Conservation (phyloP, 2,113 vertebrate species). For the Ophthalmolycus amberensis region DNA sequence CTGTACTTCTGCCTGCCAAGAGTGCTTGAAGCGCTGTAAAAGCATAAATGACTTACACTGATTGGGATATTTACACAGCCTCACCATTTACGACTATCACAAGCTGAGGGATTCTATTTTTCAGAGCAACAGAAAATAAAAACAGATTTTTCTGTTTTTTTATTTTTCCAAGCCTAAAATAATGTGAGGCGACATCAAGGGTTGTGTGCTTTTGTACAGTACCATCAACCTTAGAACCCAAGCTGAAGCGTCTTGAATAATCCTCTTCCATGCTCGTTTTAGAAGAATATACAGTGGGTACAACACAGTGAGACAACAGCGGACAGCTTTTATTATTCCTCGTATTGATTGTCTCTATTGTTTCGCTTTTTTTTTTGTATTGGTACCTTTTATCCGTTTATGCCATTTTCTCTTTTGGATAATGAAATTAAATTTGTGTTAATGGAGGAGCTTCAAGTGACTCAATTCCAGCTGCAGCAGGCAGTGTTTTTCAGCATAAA, state of each 20-base stretch:
- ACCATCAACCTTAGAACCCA: neutral
- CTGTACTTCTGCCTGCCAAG: conserved; percentile 28
- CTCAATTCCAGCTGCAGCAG: neutral
- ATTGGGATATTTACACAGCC: conserved; percentile 33
- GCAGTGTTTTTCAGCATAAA: neutral
- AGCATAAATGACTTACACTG: conserved; percentile 21
- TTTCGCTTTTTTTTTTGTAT: neutral
- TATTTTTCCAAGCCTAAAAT: neutral
- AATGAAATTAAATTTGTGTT: neutral
- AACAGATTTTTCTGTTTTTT: neutral
- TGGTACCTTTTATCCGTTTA: neutral
- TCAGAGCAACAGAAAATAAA: neutral
- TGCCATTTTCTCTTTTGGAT: neutral
- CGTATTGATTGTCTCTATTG: neutral
- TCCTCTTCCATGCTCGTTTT: neutral
- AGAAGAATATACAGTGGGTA: neutral
- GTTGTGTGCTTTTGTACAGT: neutral
- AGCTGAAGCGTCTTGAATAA: neutral
- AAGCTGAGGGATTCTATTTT: neutral
- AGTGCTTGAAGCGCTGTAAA: conserved; percentile 39
- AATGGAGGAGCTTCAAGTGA: neutral
- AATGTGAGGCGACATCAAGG: neutral
- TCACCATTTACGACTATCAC: conserved; percentile 27
- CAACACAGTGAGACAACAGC: neutral
- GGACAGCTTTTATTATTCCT: neutral